A percentile compares a stretch with the other conserved stretches of the same genome.
Conservation (phyloP, 2,888 invertebrate species). For the Tinea pellionella region DNA sequence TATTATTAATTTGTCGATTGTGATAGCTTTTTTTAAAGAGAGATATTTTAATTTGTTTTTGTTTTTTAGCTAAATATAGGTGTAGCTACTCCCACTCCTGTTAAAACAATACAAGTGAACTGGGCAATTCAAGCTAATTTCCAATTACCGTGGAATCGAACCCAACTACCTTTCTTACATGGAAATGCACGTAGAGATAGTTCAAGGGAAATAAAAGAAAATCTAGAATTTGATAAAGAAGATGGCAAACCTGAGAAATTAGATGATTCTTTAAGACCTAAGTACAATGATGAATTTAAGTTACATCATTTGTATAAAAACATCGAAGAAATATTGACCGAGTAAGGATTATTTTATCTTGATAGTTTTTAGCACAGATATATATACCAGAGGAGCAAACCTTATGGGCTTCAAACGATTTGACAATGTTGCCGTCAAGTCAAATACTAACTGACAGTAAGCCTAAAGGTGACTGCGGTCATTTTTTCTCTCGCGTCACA, state of each 20-base stretch:
- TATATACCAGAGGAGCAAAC: no score
- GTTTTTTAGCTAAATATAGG: slow-evolving; percentile 53
- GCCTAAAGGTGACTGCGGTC: no score
- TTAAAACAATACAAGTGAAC: slow-evolving; percentile 44
- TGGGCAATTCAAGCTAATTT: slow-evolving; percentile 61
- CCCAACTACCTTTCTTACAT: slow-evolving; percentile 48
- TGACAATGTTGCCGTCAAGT: no score
- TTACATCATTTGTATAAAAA: slow-evolving; percentile 53
- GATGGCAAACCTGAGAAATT: not conserved
- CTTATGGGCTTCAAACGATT: no score
- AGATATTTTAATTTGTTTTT: not conserved
- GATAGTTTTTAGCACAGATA: slow-evolving; percentile 2
- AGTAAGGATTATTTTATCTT: no score
- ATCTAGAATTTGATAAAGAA: slow-evolving; percentile 19
- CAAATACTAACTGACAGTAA: no score
- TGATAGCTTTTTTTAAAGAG: no score
- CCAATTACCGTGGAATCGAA: slow-evolving; percentile 54
- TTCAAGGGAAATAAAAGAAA: slow-evolving; percentile 35
- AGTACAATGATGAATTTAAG: slow-evolving; percentile 36
- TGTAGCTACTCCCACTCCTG: slow-evolving; percentile 44
- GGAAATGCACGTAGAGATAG: slow-evolving; percentile 41
- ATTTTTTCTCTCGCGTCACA: no score
- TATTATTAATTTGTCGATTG: no score
- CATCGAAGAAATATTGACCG: slow-evolving; percentile 38
- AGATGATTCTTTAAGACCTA: not conserved